Evolutionary conservation across 2,888 invertebrate species (phyloP).

Genomic region (Steinernema hermaphroditum): DNA sequence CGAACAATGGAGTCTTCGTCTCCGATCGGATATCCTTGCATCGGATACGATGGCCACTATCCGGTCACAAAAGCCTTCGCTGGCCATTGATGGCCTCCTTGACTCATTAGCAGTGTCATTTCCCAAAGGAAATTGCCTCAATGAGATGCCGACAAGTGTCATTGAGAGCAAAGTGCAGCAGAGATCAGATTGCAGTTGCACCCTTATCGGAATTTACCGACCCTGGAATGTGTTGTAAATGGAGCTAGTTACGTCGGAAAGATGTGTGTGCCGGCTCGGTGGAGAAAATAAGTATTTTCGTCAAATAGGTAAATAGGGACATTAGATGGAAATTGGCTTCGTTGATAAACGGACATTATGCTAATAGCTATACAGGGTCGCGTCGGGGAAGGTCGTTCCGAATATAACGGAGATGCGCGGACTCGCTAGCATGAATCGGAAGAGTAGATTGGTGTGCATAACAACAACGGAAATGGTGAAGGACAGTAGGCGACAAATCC

Average conservation of each 20-base stretch:
- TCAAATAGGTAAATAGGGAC: not conserved
- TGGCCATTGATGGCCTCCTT: not conserved
- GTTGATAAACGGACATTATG: not conserved
- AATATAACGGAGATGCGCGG: too few species aligned
- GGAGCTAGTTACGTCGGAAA: not conserved
- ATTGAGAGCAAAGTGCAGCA: not conserved
- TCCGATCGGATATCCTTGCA: not conserved
- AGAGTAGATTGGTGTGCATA: too few species aligned
- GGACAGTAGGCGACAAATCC: too few species aligned
- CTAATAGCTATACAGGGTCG: not conserved
- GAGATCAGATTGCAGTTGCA: slow-evolving; percentile 17
- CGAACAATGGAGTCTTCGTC: not conserved
- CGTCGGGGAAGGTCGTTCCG: too few species aligned
- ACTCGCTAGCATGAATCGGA: too few species aligned
- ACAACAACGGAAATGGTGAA: too few species aligned
- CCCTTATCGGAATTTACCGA: not conserved
- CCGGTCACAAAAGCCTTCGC: not conserved
- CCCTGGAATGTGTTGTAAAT: not conserved
- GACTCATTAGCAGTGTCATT: not conserved
- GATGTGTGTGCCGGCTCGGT: not conserved
- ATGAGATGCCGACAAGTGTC: slow-evolving; percentile 12
- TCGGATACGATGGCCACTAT: not conserved
- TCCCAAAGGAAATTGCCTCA: slow-evolving; percentile 3
- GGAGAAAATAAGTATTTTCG: not conserved
- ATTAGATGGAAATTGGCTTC: slow-evolving; percentile 2